Evolutionary conservation across 2,888 invertebrate genomes (phyloP), one percentile per base, ranked within the genome.

Genomic region (Hyppa rectilinea): DNA sequence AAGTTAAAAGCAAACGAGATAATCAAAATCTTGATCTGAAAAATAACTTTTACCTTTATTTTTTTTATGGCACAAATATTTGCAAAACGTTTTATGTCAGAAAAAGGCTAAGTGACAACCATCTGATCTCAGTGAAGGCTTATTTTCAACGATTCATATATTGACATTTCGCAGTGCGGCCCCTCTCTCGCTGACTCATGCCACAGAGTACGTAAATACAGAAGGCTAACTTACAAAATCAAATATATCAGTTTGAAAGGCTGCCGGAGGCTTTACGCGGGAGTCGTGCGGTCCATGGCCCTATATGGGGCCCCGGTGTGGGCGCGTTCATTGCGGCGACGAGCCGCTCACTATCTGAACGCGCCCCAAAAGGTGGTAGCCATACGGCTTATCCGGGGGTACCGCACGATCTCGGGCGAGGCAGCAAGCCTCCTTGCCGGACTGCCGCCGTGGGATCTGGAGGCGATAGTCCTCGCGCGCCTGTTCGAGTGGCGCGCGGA

Each of bases 81-180:
- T 67, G n/a, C n/a, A n/a, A 36, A 77, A 49, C 10, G 26, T 26
- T 49, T 45, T 12, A 40, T 26, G 26, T 17, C 31, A 47, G 61
- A 64, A 59, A 60, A 58, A 58, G 72, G 78, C 50, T 75, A 62
- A 58, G 74, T 50, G 36, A 61, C 55, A 63, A 77, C 63, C 55
- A 68, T 69, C 60, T 70, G 64, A 53, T 50, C 49, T 65, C 49
- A 43, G 50, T 62, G 52, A 68, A 66, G 62, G 68, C 67, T 82
- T 71, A 80, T 79, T 69, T 81, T 64, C 59, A 78, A 62, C 70
- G 58, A 64, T 68, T 64, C 66, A 79, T 84, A 84, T 70, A 84
- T 79, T 84, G 76, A 71, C 68, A 66, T 75, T 75, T 45, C 20
- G 34, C 59, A 52, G 65, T 65, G 20, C 62, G n/a, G 36, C 23